These are phyloP conservation scores for Anabas testudineus DNA, from an alignment of 2,797 vertebrate genomes.

Conservation along the genomic window DNA sequence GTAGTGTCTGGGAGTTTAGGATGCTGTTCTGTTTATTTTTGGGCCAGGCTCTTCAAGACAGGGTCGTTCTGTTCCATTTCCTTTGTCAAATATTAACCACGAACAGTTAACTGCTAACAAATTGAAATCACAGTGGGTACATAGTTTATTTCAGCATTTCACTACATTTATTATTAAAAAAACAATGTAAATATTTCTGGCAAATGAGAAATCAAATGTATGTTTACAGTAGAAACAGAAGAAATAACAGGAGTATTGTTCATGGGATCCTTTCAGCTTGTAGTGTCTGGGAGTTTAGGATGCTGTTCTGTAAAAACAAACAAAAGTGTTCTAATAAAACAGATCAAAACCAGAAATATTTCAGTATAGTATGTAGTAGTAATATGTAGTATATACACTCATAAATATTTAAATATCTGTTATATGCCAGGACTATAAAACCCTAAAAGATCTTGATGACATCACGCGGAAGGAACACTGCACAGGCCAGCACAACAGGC, in stretches of 20 bases:
- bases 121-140: not conserved
- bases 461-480: no score
- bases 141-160: constrained; percentile 21
- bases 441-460: no score
- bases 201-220: no score
- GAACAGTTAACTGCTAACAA: not conserved
- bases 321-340: not conserved
- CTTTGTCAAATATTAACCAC: not conserved
- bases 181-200: no score
- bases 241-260: constrained; percentile 48
- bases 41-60: not conserved
- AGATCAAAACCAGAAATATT: not conserved
- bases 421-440: no score
- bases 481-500: no score
- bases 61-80: not conserved
- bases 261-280: constrained; percentile 91
- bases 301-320: constrained; percentile 82
- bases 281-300: constrained; percentile 86
- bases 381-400: no score
- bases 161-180: no score
- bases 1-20: constrained; percentile 85
- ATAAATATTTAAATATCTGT: no score
- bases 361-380: no score
- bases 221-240: constrained; percentile 9
- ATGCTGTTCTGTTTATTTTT: constrained; percentile 61